Conservation (phyloP, 1,140 invertebrate genomes). For the Dryas iulia region DNA sequence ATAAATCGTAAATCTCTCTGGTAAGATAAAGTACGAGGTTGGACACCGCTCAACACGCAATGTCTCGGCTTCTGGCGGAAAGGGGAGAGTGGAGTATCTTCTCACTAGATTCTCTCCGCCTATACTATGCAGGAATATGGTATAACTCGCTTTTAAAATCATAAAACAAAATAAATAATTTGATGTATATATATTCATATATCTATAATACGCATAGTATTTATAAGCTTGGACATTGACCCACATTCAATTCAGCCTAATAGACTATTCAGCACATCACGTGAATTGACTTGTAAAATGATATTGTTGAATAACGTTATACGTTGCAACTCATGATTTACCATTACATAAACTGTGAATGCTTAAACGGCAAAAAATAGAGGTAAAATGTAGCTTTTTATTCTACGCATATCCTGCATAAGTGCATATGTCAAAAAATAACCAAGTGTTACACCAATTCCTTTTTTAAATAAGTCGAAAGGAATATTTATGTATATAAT, state of each 20-base stretch:
- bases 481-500: not conserved
- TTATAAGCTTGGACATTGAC: conserved; percentile 55
- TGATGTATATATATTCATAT: not conserved
- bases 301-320: conserved; percentile 45
- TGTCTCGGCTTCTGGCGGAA: too few relatives aligned
- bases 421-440: too few relatives aligned
- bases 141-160: too few relatives aligned
- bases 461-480: not conserved
- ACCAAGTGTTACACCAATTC: too few relatives aligned
- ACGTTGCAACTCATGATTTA: conserved; percentile 8
- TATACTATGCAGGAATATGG: too few relatives aligned
- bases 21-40: too few relatives aligned
- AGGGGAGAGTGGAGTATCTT: too few relatives aligned
- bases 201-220: not conserved
- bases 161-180: not conserved
- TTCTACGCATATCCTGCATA: not conserved
- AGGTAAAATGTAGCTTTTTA: not conserved
- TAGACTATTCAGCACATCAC: conserved; percentile 60
- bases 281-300: conserved; percentile 63
- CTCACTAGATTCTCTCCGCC: too few relatives aligned
- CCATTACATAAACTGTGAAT: conserved; percentile 12
- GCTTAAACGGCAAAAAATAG: not conserved
- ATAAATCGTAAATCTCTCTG: too few relatives aligned
- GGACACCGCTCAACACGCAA: too few relatives aligned
- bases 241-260: conserved; percentile 51